A percentile compares a stretch with the other conserved stretches of the same genome.
Conservation (phyloP, 1,140 invertebrate genomes). For the Aphidius ervi region DNA sequence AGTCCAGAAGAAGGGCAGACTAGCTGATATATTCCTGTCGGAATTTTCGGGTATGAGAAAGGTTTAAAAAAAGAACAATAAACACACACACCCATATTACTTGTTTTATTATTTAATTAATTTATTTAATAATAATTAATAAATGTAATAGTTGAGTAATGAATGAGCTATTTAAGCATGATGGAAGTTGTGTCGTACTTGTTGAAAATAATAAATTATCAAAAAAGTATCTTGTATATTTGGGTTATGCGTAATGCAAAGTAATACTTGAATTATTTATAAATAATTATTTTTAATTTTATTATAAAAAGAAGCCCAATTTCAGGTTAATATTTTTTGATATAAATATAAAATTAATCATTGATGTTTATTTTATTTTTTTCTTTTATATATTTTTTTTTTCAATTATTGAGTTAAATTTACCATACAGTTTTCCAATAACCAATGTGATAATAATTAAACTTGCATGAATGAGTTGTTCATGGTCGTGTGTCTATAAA, state of each 20-base stretch:
- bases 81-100: constrained; percentile 9
- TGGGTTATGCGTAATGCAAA: too few relatives aligned
- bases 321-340: too few relatives aligned
- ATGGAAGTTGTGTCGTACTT: too few relatives aligned
- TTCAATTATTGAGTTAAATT: not conserved
- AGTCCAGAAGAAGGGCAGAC: constrained; percentile 68
- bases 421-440: constrained; percentile 38
- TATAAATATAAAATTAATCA: too few relatives aligned
- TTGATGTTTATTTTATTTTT: not conserved
- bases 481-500: constrained; percentile 45
- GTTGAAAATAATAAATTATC: too few relatives aligned
- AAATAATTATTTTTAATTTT: too few relatives aligned
- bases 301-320: too few relatives aligned
- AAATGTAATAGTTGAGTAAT: not conserved
- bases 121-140: not conserved
- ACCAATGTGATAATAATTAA: constrained; percentile 47
- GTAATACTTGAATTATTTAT: too few relatives aligned
- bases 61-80: constrained; percentile 19
- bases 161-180: not conserved
- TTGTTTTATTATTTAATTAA: too few relatives aligned
- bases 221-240: too few relatives aligned
- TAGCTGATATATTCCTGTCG: constrained; percentile 72
- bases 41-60: constrained; percentile 60
- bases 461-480: constrained; percentile 42
- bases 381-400: not conserved